These are phyloP conservation scores for Asobara japonica DNA, from an alignment of 1,140 invertebrate genomes.

Conservation along the genomic window DNA sequence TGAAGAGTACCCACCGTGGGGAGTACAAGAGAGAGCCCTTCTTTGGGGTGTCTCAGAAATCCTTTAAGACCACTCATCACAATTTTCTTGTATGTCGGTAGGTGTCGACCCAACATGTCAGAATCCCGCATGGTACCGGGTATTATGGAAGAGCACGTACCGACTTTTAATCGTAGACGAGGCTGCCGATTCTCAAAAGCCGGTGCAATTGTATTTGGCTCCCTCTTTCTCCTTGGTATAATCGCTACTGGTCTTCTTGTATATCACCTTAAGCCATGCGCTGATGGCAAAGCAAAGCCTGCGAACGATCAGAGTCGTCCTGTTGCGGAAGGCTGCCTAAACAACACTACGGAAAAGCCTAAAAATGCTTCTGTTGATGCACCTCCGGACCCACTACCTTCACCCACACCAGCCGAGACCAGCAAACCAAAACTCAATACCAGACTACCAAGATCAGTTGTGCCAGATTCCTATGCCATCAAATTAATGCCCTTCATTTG, in stretches of 20 bases:
- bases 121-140: slow-evolving; percentile 58
- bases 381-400: slow-evolving; percentile 58
- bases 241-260: slow-evolving; percentile 74
- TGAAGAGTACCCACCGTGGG: too few relatives aligned
- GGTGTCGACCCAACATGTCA: slow-evolving; percentile 53
- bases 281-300: slow-evolving; percentile 56
- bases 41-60: too few relatives aligned
- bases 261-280: slow-evolving; percentile 75
- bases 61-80: too few relatives aligned
- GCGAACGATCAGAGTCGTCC: too few relatives aligned
- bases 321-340: too few relatives aligned
- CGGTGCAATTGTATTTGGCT: slow-evolving; percentile 62
- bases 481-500: slow-evolving; percentile 76
- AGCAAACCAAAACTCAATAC: slow-evolving; percentile 68
- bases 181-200: slow-evolving; percentile 65
- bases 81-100: slow-evolving; percentile 30
- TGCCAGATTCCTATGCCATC: slow-evolving; percentile 76
- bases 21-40: too few relatives aligned
- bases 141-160: slow-evolving; percentile 60
- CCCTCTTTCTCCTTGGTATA: slow-evolving; percentile 67
- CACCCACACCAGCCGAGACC: slow-evolving; percentile 52
- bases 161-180: slow-evolving; percentile 58
- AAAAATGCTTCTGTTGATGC: slow-evolving; percentile 47
- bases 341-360: slow-evolving; percentile 31
- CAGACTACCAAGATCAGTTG: slow-evolving; percentile 73